A percentile compares a stretch with the other conserved stretches of the same genome.
Evolutionary conservation across 2,113 vertebrate species (phyloP).

Genomic region (Ranitomeya imitator): DNA sequence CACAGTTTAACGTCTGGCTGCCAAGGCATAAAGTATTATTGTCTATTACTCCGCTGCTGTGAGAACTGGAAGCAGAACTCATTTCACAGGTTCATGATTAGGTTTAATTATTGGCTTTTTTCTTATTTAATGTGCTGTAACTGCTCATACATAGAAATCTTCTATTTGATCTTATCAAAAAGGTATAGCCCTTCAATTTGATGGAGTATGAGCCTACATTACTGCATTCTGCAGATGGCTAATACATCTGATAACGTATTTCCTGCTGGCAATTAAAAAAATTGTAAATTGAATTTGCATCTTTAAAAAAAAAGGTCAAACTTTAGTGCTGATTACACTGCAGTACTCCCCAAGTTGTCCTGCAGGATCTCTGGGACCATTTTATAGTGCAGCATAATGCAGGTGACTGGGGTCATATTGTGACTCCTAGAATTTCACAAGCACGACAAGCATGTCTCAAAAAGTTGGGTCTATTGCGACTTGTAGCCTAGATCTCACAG

Average conservation of each 20-base stretch:
- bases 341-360: not conserved
- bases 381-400: not conserved
- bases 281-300: not conserved
- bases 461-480: too few relatives aligned
- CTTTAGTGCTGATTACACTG: not conserved
- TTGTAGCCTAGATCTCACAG: too few relatives aligned
- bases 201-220: not conserved
- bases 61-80: not conserved
- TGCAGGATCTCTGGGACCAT: not conserved
- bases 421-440: too few relatives aligned
- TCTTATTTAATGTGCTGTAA: not conserved
- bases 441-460: too few relatives aligned
- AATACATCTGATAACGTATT: not conserved
- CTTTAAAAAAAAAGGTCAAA: not conserved
- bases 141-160: not conserved
- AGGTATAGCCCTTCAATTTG: not conserved
- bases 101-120: not conserved
- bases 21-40: not conserved
- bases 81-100: not conserved
- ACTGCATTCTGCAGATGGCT: not conserved
- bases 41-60: not conserved
- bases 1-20: conserved; percentile 12
- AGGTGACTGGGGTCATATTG: too few relatives aligned
- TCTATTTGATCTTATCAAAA: not conserved
- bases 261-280: not conserved